Conservation (phyloP, 1,140 invertebrate species). For the Drosophila mauritiana region DNA sequence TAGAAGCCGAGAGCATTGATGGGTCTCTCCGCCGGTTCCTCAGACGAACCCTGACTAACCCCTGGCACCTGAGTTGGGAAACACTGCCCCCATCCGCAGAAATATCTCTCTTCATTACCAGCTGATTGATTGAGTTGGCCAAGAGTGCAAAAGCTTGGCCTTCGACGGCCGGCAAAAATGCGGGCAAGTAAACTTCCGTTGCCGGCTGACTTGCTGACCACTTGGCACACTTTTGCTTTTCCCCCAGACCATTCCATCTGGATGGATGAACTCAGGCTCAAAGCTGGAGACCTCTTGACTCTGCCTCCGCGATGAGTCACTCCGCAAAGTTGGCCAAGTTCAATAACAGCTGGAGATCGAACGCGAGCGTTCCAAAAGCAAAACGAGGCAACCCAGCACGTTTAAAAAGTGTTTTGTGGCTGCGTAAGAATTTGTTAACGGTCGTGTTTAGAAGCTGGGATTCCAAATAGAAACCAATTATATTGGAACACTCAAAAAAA, state of each 20-base stretch:
- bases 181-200: slow-evolving; percentile 79
- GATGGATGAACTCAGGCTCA: slow-evolving; percentile 5
- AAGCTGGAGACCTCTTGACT: slow-evolving; percentile 10
- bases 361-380: slow-evolving; percentile 5
- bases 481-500: slow-evolving; percentile 18
- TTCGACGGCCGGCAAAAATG: slow-evolving; percentile 68
- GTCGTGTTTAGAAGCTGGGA: slow-evolving; percentile 60
- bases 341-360: slow-evolving; percentile 70
- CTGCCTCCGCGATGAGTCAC: slow-evolving; percentile 48
- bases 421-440: slow-evolving; percentile 80
- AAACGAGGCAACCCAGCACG: slow-evolving; percentile 10
- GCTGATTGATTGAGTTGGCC: slow-evolving; percentile 71
- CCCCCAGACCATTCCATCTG: slow-evolving; percentile 28
- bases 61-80: slow-evolving; percentile 31
- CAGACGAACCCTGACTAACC: slow-evolving; percentile 45
- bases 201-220: slow-evolving; percentile 55
- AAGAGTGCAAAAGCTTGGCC: slow-evolving; percentile 60
- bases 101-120: slow-evolving; percentile 56
- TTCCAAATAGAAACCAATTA: slow-evolving; percentile 25
- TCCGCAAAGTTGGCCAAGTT: slow-evolving; percentile 72
- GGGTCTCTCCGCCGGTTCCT: slow-evolving; percentile 10
- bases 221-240: slow-evolving; percentile 79
- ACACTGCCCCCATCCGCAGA: slow-evolving; percentile 4
- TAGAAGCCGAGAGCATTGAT: slow-evolving; percentile 40
- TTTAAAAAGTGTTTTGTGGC: slow-evolving; percentile 46